A percentile compares a stretch with the other conserved stretches of the same genome.
Evolutionary conservation across 2,113 vertebrate species (phyloP).

Genomic region (Emydura subglobosa): DNA sequence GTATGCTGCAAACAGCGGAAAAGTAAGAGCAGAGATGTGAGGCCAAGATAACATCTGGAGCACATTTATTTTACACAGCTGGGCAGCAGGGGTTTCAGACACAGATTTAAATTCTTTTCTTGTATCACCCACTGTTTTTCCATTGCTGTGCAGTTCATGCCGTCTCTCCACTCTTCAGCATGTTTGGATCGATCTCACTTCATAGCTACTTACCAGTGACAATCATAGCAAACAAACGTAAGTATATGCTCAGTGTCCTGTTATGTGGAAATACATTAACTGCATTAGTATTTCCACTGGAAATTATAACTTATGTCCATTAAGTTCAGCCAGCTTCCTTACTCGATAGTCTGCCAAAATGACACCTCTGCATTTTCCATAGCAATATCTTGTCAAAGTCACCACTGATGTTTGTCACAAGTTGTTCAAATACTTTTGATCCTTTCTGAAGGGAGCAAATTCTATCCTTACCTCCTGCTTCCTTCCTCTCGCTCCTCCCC

Average conservation of each 20-base stretch:
- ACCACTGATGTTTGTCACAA: slow-evolving; percentile 15
- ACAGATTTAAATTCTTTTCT: background rate
- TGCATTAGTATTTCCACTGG: slow-evolving; percentile 64
- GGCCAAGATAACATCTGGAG: background rate
- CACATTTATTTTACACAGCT: background rate
- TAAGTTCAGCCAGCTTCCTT: slow-evolving; percentile 39
- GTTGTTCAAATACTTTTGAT: slow-evolving; percentile 23
- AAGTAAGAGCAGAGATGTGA: background rate
- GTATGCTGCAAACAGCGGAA: background rate
- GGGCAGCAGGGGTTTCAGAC: background rate
- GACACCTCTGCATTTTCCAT: slow-evolving; percentile 64
- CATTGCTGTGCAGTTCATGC: background rate
- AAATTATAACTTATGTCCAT: slow-evolving; percentile 47
- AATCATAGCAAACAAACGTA: background rate
- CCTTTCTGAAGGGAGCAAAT: slow-evolving; percentile 3
- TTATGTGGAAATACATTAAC: slow-evolving; percentile 34
- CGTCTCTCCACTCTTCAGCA: background rate
- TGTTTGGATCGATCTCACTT: background rate
- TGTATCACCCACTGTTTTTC: background rate
- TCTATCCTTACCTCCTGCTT: background rate
- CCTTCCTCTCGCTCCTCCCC: background rate
- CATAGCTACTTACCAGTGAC: background rate
- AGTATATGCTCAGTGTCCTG: background rate
- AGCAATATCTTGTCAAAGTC: slow-evolving; percentile 12
- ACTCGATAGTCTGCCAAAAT: background rate